Base-by-base conservation (phyloP, 2,113 vertebrate species). In the Pogonocichla stellata region DNA sequence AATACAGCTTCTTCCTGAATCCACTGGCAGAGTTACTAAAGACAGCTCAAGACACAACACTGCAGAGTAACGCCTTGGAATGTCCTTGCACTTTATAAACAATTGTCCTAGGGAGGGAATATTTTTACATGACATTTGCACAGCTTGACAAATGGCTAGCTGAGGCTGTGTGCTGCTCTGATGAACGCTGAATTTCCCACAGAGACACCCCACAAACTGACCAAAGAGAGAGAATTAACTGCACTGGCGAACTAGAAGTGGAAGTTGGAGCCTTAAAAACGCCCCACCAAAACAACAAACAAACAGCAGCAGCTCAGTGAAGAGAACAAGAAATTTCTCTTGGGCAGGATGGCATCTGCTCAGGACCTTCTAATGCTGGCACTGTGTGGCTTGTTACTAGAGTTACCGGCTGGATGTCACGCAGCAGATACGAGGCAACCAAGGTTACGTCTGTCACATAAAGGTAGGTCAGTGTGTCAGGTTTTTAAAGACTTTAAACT, bases 371-470 rank as follows among this genome's bases (percentile, higher is more conserved):
- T 98, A 75, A 83, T 97, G 71, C 96, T 96, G 96, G 86, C 97
- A n/a, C 91, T 97, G 2, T 95, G 91, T 74, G 95, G 93, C 33
- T 93, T 96, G 86, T 95, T 97, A 51, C 94, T 98, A 92, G 95
- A 93, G 40, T 86, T 97, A 15, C 89, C 96, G 81, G 65, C 87
- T 28, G 95, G 93, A 77, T 95, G 94, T 64, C 97, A 93, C 8
- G 50, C 97, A 9, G 86, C 97, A 40, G 97, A 98, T 42, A 97
- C 95, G 8, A 90, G 97, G 54, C 98, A 98, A 56, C 98, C 98
- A 57, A 98, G 98, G 86, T 82, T 99, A 82, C 98, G 98, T 57
- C 97, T 98, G 92, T 98, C 98, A 77, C 97, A 98, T 93, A 98
- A 98, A 98, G 98, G 98, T 99, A 98, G 96, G 98, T 96, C 96